Evolutionary conservation across 64 coral and sea anemone species (phyloP).

Genomic region (Dendrophyllia cribrosa): DNA sequence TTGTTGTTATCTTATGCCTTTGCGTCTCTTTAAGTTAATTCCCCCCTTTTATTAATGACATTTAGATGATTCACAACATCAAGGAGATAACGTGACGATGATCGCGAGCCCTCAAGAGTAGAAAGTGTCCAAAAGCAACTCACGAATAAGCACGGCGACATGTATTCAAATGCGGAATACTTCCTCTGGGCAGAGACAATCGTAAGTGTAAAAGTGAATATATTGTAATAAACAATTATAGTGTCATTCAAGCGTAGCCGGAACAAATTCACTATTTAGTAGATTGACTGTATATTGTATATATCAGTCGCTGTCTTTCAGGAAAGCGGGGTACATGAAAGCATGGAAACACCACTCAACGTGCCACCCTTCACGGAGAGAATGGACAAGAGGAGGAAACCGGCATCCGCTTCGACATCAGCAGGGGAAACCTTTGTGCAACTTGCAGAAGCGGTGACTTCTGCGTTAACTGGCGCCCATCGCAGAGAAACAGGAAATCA

Average conservation of each 20-base stretch:
- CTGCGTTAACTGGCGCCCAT: not conserved
- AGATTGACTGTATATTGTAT: not conserved
- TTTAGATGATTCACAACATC: too few relatives aligned
- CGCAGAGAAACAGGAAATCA: not conserved
- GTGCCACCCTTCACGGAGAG: slow-evolving; percentile 2
- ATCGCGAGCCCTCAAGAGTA: too few relatives aligned
- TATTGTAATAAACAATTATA: not conserved
- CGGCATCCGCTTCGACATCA: not conserved
- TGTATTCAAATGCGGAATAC: not conserved
- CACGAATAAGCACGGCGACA: not conserved
- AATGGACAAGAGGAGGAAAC: not conserved
- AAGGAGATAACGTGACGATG: too few relatives aligned
- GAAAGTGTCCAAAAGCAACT: too few relatives aligned
- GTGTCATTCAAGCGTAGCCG: too few relatives aligned
- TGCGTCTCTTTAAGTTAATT: too few relatives aligned
- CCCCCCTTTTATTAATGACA: too few relatives aligned
- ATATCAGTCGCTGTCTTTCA: not conserved
- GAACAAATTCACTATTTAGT: too few relatives aligned
- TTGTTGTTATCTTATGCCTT: too few relatives aligned
- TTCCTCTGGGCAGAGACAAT: not conserved
- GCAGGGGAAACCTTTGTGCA: slow-evolving; percentile 14
- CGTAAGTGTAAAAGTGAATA: not conserved
- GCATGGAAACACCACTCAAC: not conserved
- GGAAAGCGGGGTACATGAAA: slow-evolving; percentile 6
- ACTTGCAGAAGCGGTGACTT: not conserved